Base-by-base conservation (phyloP, 2,888 invertebrate species). In the Cerastoderma edule region DNA sequence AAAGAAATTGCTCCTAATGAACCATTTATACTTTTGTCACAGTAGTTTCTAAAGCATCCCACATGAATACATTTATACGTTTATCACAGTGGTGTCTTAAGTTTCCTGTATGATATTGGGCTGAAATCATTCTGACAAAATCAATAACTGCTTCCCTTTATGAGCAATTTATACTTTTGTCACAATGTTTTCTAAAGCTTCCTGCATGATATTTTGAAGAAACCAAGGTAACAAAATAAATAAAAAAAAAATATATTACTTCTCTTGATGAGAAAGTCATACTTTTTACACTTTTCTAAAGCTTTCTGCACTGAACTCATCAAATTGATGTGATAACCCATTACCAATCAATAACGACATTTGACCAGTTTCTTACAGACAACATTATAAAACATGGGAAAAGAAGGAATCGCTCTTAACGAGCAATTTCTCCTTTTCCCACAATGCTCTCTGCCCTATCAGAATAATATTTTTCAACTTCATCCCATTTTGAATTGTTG, bases 1-100 rank as follows among this genome's bases (percentile, higher is more conserved):
- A 30, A 3, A 54, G 54, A 54, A 54, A 54, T 27, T 54, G 24
- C 54, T 54, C 50, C n/a, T 50, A 13, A 13, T n/a, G 50, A 50
- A 22, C 50, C 13, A 50, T 50, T 50, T 50, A 16, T 50, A 6
- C 10, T 50, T 50, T 50, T 50, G 10, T n/a, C 50, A 50, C 50
- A 50, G n/a, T 50, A 22, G 13, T 50, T 50, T 50, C 50, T 13
- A 50, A 50, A n/a, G 22, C 10, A 16, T 50, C n/a, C n/a, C n/a
- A n/a, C n/a, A n/a, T n/a, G n/a, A n/a, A n/a, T n/a, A n/a, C n/a
- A n/a, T n/a, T n/a, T n/a, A n/a, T n/a, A n/a, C n/a, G 8, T 50
- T 22, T 50, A 22, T 22, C n/a, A 22, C n/a, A 50, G 8, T 50
- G 50, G 8, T 22, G 50, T 50, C 50, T 13, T 16, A 8, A 50